Evolutionary conservation across 1,140 invertebrate species (phyloP).

Genomic region (Leptinotarsa defecta): DNA sequence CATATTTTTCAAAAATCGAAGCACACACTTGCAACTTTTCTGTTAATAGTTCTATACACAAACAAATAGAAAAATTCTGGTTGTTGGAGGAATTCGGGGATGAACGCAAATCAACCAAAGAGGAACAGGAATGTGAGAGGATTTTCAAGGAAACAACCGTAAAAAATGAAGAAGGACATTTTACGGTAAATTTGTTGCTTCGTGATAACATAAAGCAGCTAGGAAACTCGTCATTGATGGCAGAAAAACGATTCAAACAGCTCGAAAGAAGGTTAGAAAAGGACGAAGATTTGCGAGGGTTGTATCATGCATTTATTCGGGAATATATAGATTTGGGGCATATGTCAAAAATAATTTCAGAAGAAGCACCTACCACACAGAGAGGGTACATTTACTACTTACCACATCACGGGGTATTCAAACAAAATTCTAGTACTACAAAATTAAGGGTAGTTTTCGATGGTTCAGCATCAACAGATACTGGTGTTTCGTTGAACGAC

Average conservation of each 20-base stretch:
- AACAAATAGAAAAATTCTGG: conserved; percentile 1
- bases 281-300: not conserved
- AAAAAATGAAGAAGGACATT: not conserved
- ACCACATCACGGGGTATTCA: no score
- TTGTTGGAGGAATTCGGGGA: not conserved
- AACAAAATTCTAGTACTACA: no score
- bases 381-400: conserved; percentile 39
- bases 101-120: not conserved
- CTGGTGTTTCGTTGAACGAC: no score
- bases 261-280: not conserved
- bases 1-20: no score
- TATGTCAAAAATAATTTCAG: conserved; percentile 45
- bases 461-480: no score
- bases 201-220: not conserved
- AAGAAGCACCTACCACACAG: conserved; percentile 48
- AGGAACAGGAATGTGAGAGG: not conserved
- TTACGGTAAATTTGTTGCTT: not conserved
- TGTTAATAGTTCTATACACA: not conserved
- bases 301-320: no score
- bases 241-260: conserved; percentile 36
- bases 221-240: conserved; percentile 28
- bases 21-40: no score
- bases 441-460: no score
- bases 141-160: conserved; percentile 6
- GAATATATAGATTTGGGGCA: not conserved